Conservation (phyloP, 2,113 vertebrate genomes). For the Pterocles burchelli region DNA sequence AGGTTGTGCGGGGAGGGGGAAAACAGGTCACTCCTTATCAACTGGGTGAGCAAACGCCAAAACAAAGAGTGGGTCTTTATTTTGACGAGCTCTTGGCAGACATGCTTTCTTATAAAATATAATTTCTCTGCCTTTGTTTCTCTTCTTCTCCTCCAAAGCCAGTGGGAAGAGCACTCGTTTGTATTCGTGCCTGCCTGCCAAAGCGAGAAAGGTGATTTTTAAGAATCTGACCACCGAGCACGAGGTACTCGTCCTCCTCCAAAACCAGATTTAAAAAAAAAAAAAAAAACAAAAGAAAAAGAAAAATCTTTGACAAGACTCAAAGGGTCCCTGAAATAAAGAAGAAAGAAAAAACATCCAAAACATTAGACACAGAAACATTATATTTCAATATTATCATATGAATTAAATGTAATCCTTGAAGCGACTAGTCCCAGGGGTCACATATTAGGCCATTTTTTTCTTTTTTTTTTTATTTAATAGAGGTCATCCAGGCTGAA, state of each 20-base stretch:
- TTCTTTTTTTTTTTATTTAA: slow-evolving; percentile 78
- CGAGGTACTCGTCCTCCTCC: slow-evolving; percentile 15
- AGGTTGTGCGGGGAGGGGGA: background rate
- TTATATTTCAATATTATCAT: slow-evolving; percentile 86
- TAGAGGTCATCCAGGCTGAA: slow-evolving; percentile 85
- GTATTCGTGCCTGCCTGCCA: slow-evolving; percentile 31
- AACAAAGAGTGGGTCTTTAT: slow-evolving; percentile 67
- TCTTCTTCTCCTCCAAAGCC: slow-evolving; percentile 12
- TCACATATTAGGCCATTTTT: slow-evolving; percentile 79
- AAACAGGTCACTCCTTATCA: slow-evolving; percentile 36
- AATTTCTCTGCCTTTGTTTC: slow-evolving; percentile 67
- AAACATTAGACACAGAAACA: slow-evolving; percentile 74
- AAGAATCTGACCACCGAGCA: slow-evolving; percentile 59
- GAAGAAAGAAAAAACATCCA: slow-evolving; percentile 72
- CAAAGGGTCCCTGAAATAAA: slow-evolving; percentile 71
- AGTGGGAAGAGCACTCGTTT: slow-evolving; percentile 31
- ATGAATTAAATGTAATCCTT: slow-evolving; percentile 85
- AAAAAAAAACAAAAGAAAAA: background rate
- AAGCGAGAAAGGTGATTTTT: slow-evolving; percentile 63
- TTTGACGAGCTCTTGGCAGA: slow-evolving; percentile 63
- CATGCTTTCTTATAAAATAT: slow-evolving; percentile 58
- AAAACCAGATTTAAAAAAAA: background rate
- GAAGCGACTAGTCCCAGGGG: slow-evolving; percentile 79
- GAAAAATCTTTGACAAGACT: slow-evolving; percentile 51
- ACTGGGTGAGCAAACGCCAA: slow-evolving; percentile 51